Percentiles rank a stretch among this genome's conserved stretches.
Conservation (phyloP, 2,113 vertebrate genomes). For the Macquaria ambigua region DNA sequence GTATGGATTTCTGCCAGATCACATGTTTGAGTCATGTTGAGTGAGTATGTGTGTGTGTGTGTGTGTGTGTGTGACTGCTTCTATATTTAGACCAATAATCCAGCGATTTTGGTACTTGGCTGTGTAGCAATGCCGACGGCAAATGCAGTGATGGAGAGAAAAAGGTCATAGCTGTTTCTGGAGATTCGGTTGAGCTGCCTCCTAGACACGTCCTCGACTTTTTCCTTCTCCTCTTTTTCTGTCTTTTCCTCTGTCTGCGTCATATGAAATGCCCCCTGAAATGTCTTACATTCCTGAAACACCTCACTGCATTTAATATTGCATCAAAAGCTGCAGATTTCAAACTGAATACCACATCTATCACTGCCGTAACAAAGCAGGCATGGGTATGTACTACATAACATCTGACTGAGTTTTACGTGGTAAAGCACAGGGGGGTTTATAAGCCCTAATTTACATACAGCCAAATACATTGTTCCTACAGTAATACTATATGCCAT, state of each 20-base stretch:
- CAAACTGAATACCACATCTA: conserved; percentile 56
- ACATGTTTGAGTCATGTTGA: conserved; percentile 54
- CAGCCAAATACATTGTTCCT: conserved; percentile 14
- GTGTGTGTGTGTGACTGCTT: conserved; percentile 24
- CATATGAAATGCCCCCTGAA: conserved; percentile 49
- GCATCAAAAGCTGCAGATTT: conserved; percentile 67
- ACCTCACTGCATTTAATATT: conserved; percentile 65
- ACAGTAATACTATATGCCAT: conserved; percentile 11
- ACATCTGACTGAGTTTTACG: neutral
- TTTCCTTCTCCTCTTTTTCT: conserved; percentile 2
- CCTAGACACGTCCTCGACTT: conserved; percentile 36
- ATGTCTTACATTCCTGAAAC: conserved; percentile 53
- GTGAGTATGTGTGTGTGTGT: neutral
- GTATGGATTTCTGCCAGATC: conserved; percentile 56
- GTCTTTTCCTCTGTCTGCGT: conserved; percentile 6
- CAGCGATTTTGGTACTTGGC: conserved; percentile 57
- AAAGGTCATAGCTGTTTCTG: conserved; percentile 73
- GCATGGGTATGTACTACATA: neutral
- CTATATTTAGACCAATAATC: conserved; percentile 63
- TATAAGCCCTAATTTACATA: conserved; percentile 15
- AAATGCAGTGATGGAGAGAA: conserved; percentile 59
- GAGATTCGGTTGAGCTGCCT: conserved; percentile 64
- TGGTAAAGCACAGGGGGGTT: neutral
- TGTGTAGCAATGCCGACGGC: conserved; percentile 47
- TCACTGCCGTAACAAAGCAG: conserved; percentile 27